Base-by-base conservation (phyloP, 2,888 invertebrate species). In the Dryadula phaetusa region DNA sequence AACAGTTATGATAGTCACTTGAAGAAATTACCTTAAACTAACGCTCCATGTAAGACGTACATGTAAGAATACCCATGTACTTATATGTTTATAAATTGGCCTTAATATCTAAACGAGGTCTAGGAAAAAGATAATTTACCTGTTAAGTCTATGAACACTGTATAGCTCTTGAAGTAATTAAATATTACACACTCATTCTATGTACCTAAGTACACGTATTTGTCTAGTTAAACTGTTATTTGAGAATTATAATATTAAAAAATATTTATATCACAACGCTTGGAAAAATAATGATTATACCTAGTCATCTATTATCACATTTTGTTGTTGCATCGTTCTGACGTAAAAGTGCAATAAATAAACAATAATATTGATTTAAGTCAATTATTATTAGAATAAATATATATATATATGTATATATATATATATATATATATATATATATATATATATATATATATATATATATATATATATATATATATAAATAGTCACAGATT, bases 91-190 rank as follows among this genome's bases (percentile, higher is more conserved):
- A 56, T 16, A n/a, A 56, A 22, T 40, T 56, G 54, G 54, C 37
- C 54, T 37, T 37, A 37, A 34, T 56, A 37, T 56, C n/a, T 40
- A 22, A 40, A 56, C 37, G n/a, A 37, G 37, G 37, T 56, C 54
- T 56, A 56, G 22, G 37, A 40, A 56, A 56, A 34, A 20, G 37
- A 56, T 56, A 56, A 56, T 56, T 56, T 56, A 56, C 37, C 22
- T 56, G 22, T 22, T 56, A 37, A 37, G 20, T 54, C 54, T 54
- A 20, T 37, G 37, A n/a, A 54, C 2, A 34, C 1, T 20, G 14
- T 20, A 54, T 20, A 34, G 37, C 34, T 14, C 7, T 14, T 37
- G 28, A 28, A 28, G 34, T 20, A 18, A 20, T 34, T 20, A 53
- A 53, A 32, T 12, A 18, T 18, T 18, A 18, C 10, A 53, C 25